These are phyloP conservation scores for Catamblyrhynchus diadema DNA, from an alignment of 2,797 vertebrate genomes.

Conservation along the genomic window DNA sequence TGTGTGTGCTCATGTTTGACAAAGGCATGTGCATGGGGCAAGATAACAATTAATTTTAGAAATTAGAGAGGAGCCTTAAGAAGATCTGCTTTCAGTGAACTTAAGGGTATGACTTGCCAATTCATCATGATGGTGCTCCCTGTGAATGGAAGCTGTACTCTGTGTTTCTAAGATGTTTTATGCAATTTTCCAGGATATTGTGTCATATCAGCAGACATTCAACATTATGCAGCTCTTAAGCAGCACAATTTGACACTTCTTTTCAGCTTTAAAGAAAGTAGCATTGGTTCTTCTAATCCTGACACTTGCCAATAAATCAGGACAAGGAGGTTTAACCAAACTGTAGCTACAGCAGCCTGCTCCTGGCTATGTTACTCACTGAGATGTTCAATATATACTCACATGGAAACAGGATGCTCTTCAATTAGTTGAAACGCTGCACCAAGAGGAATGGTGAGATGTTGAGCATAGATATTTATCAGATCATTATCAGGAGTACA, in stretches of 20 bases:
- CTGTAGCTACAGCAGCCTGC: conserved; percentile 3
- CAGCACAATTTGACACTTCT: neutral
- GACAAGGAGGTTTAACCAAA: neutral
- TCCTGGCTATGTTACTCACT: neutral
- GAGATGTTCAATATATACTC: neutral
- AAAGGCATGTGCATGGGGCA: neutral
- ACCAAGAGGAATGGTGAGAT: neutral
- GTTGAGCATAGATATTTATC: neutral
- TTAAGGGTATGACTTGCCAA: neutral
- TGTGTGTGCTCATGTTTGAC: neutral
- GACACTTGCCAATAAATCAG: neutral
- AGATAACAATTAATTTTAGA: neutral
- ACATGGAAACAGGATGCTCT: neutral
- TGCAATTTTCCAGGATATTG: neutral
- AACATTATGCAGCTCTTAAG: conserved; percentile 19
- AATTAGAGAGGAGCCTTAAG: neutral
- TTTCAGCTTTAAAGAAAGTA: conserved; percentile 17
- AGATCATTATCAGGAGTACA: neutral
- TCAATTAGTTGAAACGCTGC: conserved; percentile 19
- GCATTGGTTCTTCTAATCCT: neutral
- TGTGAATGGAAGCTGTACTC: neutral
- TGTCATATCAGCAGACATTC: conserved; percentile 42
- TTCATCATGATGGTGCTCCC: neutral
- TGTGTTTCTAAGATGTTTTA: neutral
- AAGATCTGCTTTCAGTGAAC: neutral